A percentile compares a stretch with the other conserved stretches of the same genome.
These are phyloP conservation scores for Thalpophila matura DNA, from an alignment of 2,888 invertebrate species.

Conservation along the genomic window DNA sequence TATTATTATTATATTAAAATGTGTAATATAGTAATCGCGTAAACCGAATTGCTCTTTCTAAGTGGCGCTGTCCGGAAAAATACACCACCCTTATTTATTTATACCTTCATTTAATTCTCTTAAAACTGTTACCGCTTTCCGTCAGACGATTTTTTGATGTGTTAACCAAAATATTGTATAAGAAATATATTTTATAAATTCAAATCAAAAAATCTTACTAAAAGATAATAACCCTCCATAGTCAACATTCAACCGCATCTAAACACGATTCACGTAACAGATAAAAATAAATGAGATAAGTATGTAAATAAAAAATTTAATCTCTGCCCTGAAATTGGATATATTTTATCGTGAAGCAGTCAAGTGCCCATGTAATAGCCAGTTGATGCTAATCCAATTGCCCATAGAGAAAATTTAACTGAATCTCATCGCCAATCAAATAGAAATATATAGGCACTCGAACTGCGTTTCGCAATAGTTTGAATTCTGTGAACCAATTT, in stretches of 20 bases:
- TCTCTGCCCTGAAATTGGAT: conserved; percentile 62
- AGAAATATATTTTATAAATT: no score
- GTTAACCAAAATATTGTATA: no score
- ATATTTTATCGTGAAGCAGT: conserved; percentile 76
- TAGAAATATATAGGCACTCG: conserved; percentile 71
- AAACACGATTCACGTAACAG: conserved; percentile 47
- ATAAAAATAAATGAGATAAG: conserved; percentile 50
- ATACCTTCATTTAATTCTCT: not conserved
- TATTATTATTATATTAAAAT: no score
- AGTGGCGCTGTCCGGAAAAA: not conserved
- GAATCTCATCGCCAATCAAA: conserved; percentile 77
- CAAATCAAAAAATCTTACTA: not conserved
- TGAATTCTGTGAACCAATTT: not conserved
- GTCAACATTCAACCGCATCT: conserved; percentile 18
- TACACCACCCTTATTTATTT: conserved; percentile 2
- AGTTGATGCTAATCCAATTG: conserved; percentile 86
- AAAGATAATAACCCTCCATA: not conserved
- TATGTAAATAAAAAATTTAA: conserved; percentile 56
- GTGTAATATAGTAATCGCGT: no score
- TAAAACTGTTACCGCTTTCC: no score
- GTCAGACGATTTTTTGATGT: no score
- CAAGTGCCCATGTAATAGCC: conserved; percentile 78
- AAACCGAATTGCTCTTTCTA: no score
- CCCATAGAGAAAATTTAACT: conserved; percentile 82
- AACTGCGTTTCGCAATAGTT: conserved; percentile 8